Evolutionary conservation across 2,888 invertebrate species (phyloP), one percentile per base, ranked within the genome.

Genomic region (Drosophila buzzatii): DNA sequence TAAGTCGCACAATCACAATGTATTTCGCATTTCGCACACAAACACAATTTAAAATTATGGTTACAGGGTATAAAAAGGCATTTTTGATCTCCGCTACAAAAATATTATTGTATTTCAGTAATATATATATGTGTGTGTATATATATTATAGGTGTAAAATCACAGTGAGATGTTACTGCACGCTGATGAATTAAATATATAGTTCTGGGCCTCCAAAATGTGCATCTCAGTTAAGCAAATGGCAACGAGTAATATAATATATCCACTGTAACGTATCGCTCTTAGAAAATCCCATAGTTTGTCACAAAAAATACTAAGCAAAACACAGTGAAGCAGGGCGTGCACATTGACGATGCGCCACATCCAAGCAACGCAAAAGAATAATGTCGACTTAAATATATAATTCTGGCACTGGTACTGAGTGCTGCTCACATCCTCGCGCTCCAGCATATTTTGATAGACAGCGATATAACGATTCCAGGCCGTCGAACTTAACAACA

Each of bases 401-500:
- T 93, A 92, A 77, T 95, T 94, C 91, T 95, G 95, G 49, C 95
- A 93, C 52, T 93, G 91, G 42, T 93, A 92, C 73, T 95, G 93
- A 35, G 94, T 93, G 18, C 94, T 93, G n/a, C 94, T 94, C 0
- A 94, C 94, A 76, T 94, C 93, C 64, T 94, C 94, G 35, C 95
- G 94, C 89, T 97, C 97, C 39, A 97, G 91, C 86, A 97, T 93
- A 81, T 96, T 95, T 83, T 97, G 97, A 90, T 97, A 97, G 7
- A 96, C 92, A 55, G 96, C 96, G 81, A 97, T 97, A 85, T 97
- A 97, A 35, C 97, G 95, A 93, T 97, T 97, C 97, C 97, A 97
- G 10, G 96, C 95, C 61, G 96, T 93, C 0, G 97, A 97, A 65
- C 96, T 96, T 0, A 97, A 92, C 56, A 96, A 90, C 91, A 97